phyloP scores from a whole-genome alignment of 1,140 invertebrate species.

The Cecropterus lyciades region DNA sequence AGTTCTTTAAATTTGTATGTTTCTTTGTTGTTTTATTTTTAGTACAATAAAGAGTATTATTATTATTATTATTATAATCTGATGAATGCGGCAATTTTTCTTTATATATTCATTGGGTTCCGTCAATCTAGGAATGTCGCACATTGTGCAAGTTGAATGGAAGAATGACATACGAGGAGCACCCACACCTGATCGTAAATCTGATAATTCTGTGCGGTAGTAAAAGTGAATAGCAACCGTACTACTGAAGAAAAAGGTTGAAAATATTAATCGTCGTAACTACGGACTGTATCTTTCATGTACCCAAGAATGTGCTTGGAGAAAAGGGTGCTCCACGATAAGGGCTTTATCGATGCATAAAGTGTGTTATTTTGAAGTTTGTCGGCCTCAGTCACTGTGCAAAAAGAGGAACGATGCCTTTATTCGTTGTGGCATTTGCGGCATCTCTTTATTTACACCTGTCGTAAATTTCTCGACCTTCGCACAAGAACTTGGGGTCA shows the following conservation, averaged over 20 bases:
- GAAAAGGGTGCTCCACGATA: constrained; percentile 71
- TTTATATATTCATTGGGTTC: constrained; percentile 45
- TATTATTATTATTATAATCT: constrained; percentile 7
- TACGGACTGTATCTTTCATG: constrained; percentile 56
- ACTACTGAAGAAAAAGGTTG: constrained; percentile 46
- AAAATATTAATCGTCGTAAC: constrained; percentile 43
- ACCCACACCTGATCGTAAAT: constrained; percentile 71
- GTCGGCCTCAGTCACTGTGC: constrained; percentile 43
- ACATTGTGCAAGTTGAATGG: constrained; percentile 71
- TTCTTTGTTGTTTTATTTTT: too few species aligned
- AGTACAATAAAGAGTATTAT: too few species aligned
- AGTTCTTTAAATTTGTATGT: too few species aligned
- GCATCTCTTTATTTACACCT: constrained; percentile 72
- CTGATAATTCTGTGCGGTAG: constrained; percentile 52
- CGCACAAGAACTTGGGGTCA: constrained; percentile 42
- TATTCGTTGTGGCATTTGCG: constrained; percentile 62
- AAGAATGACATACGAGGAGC: constrained; percentile 56
- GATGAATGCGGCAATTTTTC: constrained; percentile 9
- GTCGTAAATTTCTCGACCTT: constrained; percentile 62
- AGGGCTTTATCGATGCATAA: constrained; percentile 76
- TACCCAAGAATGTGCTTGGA: constrained; percentile 65
- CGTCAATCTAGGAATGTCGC: constrained; percentile 62
- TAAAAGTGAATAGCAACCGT: constrained; percentile 51
- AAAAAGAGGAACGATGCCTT: constrained; percentile 55
- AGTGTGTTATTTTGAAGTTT: constrained; percentile 76